Percentiles rank a stretch among this genome's conserved stretches.
These are phyloP conservation scores for Ophonus ardosiacus DNA, from an alignment of 2,888 invertebrate species.

Conservation along the genomic window DNA sequence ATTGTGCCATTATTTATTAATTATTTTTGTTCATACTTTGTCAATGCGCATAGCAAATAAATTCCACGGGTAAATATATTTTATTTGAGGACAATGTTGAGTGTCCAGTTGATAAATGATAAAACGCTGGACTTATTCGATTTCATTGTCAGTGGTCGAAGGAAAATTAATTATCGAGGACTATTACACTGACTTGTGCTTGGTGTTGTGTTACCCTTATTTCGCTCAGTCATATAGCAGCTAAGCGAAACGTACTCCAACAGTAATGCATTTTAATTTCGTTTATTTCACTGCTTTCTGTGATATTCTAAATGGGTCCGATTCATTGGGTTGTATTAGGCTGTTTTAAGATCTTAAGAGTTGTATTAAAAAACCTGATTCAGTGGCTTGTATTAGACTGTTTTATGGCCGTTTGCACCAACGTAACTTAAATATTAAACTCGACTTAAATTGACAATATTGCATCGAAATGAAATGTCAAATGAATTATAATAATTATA, in stretches of 20 bases:
- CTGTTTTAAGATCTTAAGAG: no score
- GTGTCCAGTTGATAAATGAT: constrained; percentile 52
- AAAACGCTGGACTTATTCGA: not conserved
- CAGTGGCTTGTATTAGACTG: no score
- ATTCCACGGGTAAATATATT: constrained; percentile 41
- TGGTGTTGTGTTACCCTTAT: not conserved
- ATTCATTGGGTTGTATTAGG: no score
- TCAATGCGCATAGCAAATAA: constrained; percentile 19
- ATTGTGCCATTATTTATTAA: constrained; percentile 29
- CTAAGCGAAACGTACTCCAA: not conserved
- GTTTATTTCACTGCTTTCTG: not conserved
- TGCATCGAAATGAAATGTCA: no score
- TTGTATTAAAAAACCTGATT: no score
- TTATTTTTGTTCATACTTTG: constrained; percentile 35
- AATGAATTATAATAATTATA: no score
- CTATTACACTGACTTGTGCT: constrained; percentile 33
- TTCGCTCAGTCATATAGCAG: not conserved
- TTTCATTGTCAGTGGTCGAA: constrained; percentile 44
- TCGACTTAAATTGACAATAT: no score
- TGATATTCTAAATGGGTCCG: no score
- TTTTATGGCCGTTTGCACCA: no score
- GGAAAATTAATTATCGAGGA: constrained; percentile 30
- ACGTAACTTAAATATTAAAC: no score
- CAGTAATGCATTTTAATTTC: not conserved
- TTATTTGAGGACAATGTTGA: constrained; percentile 47